These are phyloP conservation scores for Holothuria glaberrima DNA, from an alignment of 35 echinoderm and acorn worm species.

Conservation along the genomic window DNA sequence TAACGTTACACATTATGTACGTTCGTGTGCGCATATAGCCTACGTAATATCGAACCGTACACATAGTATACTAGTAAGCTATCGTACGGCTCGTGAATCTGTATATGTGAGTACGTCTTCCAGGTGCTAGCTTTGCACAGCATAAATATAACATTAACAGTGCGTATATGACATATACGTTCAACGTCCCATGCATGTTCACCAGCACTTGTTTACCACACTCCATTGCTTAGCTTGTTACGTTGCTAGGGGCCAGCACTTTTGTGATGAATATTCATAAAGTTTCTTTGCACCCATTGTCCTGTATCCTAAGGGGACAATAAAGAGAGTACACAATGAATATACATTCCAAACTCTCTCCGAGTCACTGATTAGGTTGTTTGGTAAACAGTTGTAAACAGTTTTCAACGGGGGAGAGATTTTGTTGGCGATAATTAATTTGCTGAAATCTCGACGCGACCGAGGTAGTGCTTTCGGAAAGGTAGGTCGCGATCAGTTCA, in stretches of 20 bases:
- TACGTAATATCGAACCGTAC: no score
- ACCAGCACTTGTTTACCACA: constrained; percentile 19
- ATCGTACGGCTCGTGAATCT: no score
- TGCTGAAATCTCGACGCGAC: not conserved
- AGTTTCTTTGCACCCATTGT: not conserved
- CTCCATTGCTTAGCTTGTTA: not conserved
- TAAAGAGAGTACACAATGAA: not conserved
- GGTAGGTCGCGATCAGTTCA: no score
- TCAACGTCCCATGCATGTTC: not conserved
- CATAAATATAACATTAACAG: no score
- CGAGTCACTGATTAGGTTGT: not conserved
- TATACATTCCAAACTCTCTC: not conserved
- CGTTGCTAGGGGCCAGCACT: not conserved
- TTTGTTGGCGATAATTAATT: not conserved
- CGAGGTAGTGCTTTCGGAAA: no score
- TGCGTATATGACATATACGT: no score
- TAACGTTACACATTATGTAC: no score
- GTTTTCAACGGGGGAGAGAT: not conserved
- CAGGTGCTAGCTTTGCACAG: no score
- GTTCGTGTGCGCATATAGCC: no score
- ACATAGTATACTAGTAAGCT: no score
- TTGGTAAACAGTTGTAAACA: constrained; percentile 39
- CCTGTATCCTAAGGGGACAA: not conserved
- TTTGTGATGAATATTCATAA: constrained; percentile 17
- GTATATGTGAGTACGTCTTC: no score